A percentile compares a stretch with the other conserved stretches of the same genome.
phyloP scores from a whole-genome alignment of 2,113 vertebrate genomes.

The Ptychochromis oligacanthus region DNA sequence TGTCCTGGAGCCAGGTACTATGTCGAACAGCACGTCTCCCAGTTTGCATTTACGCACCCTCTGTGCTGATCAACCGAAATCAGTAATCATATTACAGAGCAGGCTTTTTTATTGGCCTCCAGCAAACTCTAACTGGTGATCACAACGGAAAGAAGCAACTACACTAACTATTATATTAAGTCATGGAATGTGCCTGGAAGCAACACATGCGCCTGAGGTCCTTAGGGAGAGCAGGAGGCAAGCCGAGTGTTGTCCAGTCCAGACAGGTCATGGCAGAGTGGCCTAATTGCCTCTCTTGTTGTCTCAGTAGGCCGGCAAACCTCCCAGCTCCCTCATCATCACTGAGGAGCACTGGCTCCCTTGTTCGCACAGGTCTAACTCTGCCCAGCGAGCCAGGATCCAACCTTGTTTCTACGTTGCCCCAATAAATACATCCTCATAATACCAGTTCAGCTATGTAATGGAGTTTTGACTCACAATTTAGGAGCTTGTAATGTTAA shows the following conservation, averaged over 20 bases:
- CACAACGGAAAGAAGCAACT: neutral
- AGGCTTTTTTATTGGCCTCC: neutral
- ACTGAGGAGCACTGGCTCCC: slow-evolving; percentile 42
- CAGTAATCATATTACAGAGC: slow-evolving; percentile 51
- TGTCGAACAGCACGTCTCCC: slow-evolving; percentile 54
- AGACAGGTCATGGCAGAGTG: slow-evolving; percentile 70
- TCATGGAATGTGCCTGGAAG: slow-evolving; percentile 36
- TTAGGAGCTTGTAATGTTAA: neutral
- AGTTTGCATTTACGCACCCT: slow-evolving; percentile 48
- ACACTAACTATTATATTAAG: slow-evolving; percentile 48
- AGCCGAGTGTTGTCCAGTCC: slow-evolving; percentile 47
- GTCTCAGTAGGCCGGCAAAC: slow-evolving; percentile 60
- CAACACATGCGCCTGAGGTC: slow-evolving; percentile 34
- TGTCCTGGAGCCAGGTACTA: slow-evolving; percentile 59
- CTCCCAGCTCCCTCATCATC: slow-evolving; percentile 58
- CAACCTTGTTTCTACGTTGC: slow-evolving; percentile 11
- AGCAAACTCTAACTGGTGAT: neutral
- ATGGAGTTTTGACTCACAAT: neutral
- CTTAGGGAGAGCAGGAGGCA: slow-evolving; percentile 41
- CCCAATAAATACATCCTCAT: slow-evolving; percentile 34
- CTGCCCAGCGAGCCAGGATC: slow-evolving; percentile 31
- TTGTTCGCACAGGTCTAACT: slow-evolving; percentile 38
- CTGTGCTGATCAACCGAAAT: slow-evolving; percentile 50
- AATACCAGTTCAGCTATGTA: neutral
- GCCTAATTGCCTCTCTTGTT: slow-evolving; percentile 77